phyloP scores from a whole-genome alignment of 2,888 invertebrate genomes.

The Nipponacmea schrenckii region DNA sequence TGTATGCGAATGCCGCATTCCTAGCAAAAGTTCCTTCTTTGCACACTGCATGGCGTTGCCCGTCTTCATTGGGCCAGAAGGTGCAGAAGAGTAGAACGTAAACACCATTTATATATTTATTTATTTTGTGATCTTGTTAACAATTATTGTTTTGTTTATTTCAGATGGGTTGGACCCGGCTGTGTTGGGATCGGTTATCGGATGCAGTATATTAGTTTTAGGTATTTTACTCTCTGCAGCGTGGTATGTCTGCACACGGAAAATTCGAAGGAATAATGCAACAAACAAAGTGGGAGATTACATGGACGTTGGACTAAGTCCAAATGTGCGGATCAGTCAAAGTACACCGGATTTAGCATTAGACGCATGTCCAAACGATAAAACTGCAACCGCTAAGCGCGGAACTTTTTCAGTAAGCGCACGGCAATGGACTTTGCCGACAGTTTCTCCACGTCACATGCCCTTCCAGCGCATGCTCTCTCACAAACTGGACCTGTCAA shows the following conservation, averaged over 20 bases:
- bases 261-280: slow-evolving; percentile 25
- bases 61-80: too few relatives aligned
- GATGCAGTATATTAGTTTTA: slow-evolving; percentile 36
- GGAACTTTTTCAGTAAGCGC: slow-evolving; percentile 70
- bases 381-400: slow-evolving; percentile 29
- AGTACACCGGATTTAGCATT: slow-evolving; percentile 60
- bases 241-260: slow-evolving; percentile 42
- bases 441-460: slow-evolving; percentile 83
- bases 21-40: too few relatives aligned
- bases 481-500: slow-evolving; percentile 80
- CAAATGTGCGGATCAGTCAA: slow-evolving; percentile 57
- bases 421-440: slow-evolving; percentile 84
- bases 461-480: slow-evolving; percentile 85
- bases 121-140: too few relatives aligned
- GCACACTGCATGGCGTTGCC: too few relatives aligned
- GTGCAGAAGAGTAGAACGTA: too few relatives aligned
- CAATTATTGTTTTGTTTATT: background rate
- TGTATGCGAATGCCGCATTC: too few relatives aligned
- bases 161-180: slow-evolving; percentile 44
- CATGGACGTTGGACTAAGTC: slow-evolving; percentile 22
- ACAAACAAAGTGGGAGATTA: slow-evolving; percentile 39
- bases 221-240: slow-evolving; percentile 41
- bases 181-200: slow-evolving; percentile 37
- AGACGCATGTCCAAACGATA: slow-evolving; percentile 31
- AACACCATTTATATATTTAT: too few relatives aligned